phyloP scores from a whole-genome alignment of 2,797 vertebrate genomes.

The Hippoglossus hippoglossus region DNA sequence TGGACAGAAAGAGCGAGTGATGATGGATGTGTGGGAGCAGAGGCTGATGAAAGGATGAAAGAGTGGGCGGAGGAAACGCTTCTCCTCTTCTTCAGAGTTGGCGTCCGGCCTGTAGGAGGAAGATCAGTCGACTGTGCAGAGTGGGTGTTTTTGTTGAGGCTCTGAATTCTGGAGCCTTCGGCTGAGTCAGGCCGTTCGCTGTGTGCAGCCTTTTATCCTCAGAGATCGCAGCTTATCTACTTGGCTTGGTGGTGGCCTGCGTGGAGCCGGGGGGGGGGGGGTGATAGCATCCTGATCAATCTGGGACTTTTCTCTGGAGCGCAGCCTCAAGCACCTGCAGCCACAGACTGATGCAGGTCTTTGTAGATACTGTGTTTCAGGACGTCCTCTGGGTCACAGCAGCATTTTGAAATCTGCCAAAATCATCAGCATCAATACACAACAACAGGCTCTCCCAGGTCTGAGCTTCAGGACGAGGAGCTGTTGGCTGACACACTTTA shows the following conservation, averaged over 20 bases:
- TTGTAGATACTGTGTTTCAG: constrained; percentile 32
- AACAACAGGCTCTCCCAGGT: not conserved
- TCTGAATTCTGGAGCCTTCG: constrained; percentile 8
- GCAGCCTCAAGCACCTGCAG: too few relatives aligned
- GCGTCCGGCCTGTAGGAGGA: not conserved
- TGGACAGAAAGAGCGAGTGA: not conserved
- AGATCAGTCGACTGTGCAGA: constrained; percentile 29
- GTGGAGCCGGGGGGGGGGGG: not conserved
- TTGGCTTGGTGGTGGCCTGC: too few relatives aligned
- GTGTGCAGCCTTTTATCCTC: too few relatives aligned
- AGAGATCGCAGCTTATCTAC: too few relatives aligned
- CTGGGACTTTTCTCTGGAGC: too few relatives aligned
- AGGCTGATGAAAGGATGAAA: constrained; percentile 8
- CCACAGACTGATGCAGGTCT: constrained; percentile 2
- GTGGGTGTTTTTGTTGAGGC: constrained; percentile 6
- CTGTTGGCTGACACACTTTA: not conserved
- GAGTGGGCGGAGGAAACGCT: constrained; percentile 2
- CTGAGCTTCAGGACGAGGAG: not conserved
- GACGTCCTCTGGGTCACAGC: constrained; percentile 35
- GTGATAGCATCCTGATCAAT: constrained; percentile 21
- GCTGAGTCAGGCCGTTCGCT: not conserved
- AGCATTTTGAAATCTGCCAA: constrained; percentile 46
- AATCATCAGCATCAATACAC: constrained; percentile 31
- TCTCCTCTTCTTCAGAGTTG: constrained; percentile 5
- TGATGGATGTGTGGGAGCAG: constrained; percentile 5